These are phyloP conservation scores for Galaxea fascicularis DNA, from an alignment of 92 coral and sea anemone species.

Conservation along the genomic window DNA sequence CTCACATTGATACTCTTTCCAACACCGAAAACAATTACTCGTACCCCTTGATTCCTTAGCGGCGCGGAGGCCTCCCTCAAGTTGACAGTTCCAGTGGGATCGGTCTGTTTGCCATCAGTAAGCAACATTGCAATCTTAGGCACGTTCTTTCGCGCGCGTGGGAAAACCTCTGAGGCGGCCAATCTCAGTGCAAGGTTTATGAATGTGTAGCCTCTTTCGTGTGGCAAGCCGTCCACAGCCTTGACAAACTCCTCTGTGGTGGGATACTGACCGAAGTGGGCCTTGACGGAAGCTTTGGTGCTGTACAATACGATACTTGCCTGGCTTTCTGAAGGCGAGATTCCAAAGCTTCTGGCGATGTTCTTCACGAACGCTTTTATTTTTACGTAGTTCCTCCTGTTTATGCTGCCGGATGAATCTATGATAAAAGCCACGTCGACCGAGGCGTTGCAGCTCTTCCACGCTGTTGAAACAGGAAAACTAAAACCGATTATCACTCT, in stretches of 20 bases:
- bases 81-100: constrained; percentile 49
- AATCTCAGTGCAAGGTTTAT: constrained; percentile 72
- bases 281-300: constrained; percentile 55
- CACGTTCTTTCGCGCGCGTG: constrained; percentile 61
- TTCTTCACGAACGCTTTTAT: constrained; percentile 72
- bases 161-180: constrained; percentile 51
- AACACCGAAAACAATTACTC: constrained; percentile 61
- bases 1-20: constrained; percentile 49
- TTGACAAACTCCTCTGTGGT: constrained; percentile 44
- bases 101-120: constrained; percentile 79
- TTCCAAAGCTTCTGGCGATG: constrained; percentile 64
- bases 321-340: constrained; percentile 64
- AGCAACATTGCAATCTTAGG: constrained; percentile 66
- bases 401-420: constrained; percentile 87
- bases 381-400: constrained; percentile 62
- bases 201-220: constrained; percentile 61
- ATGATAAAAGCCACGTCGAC: constrained; percentile 82
- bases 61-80: constrained; percentile 59
- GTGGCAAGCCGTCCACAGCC: constrained; percentile 55
- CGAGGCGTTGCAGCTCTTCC: constrained; percentile 28
- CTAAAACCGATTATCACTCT: no score
- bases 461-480: neutral
- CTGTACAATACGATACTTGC: constrained; percentile 71
- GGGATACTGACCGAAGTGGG: constrained; percentile 50
- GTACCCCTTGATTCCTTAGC: constrained; percentile 48